A percentile compares a stretch with the other conserved stretches of the same genome.
These are phyloP conservation scores for Leptoteleia sp. DNA, from an alignment of 1,140 invertebrate genomes.

Conservation along the genomic window DNA sequence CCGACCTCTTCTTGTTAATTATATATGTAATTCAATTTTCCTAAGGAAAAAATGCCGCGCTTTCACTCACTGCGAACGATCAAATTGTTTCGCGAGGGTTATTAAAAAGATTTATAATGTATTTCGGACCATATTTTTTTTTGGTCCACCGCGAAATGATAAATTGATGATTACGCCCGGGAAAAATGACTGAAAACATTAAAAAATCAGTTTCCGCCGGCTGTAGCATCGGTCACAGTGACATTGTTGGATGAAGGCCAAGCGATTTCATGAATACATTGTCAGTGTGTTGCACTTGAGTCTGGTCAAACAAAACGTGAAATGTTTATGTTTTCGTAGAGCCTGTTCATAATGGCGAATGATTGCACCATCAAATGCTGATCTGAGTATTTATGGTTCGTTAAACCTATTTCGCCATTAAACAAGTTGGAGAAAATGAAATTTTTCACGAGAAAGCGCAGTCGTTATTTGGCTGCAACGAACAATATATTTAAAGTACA, in stretches of 20 bases:
- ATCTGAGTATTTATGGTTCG: background rate
- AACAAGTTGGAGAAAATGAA: too few species aligned
- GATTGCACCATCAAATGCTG: conserved; percentile 16
- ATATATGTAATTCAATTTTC: conserved; percentile 8
- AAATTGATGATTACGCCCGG: conserved; percentile 47
- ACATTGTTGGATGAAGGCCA: conserved; percentile 63
- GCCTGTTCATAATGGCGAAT: conserved; percentile 31
- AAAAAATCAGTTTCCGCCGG: conserved; percentile 52
- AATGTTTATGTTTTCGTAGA: conserved; percentile 35
- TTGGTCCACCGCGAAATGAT: conserved; percentile 20
- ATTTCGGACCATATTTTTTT: conserved; percentile 13
- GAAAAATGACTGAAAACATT: conserved; percentile 52
- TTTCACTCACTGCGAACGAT: background rate
- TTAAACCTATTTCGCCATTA: conserved; percentile 1
- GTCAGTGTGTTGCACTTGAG: conserved; percentile 41
- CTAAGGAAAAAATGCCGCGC: conserved; percentile 5
- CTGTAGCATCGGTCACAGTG: conserved; percentile 51
- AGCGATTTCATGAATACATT: conserved; percentile 63
- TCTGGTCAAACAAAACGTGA: conserved; percentile 49
- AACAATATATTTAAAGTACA: too few species aligned
- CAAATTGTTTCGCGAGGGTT: conserved; percentile 20
- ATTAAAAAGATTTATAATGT: conserved; percentile 28
- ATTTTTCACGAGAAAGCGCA: too few species aligned
- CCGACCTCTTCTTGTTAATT: conserved; percentile 28
- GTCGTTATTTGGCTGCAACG: too few species aligned